Evolutionary conservation across 2,888 invertebrate species (phyloP).

Genomic region (Lamellibrachia satsuma): DNA sequence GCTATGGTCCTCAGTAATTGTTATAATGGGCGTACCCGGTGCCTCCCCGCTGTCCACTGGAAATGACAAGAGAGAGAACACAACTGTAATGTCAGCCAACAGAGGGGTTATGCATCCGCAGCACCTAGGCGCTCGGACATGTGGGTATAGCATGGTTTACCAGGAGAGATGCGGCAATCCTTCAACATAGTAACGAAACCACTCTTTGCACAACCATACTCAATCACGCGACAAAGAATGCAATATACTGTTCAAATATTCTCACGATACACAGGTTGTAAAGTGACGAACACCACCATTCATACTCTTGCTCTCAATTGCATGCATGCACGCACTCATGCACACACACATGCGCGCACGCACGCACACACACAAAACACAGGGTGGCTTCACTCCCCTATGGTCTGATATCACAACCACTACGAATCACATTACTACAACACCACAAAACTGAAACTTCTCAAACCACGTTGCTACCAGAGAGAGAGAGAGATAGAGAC

Average conservation of each 20-base stretch:
- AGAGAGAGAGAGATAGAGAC: not conserved
- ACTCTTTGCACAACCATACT: not conserved
- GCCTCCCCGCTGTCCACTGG: not conserved
- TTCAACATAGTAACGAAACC: not conserved
- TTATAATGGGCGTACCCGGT: constrained; percentile 43
- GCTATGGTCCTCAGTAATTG: constrained; percentile 51
- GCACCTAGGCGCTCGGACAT: not conserved
- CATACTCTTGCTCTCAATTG: not conserved
- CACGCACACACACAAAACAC: not conserved
- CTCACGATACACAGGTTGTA: not conserved
- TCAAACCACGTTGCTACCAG: not conserved
- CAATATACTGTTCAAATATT: not conserved
- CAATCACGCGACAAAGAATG: not conserved
- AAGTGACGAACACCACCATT: not conserved
- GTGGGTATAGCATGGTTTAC: not conserved
- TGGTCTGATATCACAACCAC: not conserved
- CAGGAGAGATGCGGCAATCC: not conserved
- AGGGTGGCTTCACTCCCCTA: not conserved
- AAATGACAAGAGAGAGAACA: constrained; percentile 6
- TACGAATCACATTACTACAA: not conserved
- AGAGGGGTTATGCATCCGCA: not conserved
- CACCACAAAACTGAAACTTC: not conserved
- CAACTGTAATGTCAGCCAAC: not conserved
- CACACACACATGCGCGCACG: not conserved
- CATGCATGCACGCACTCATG: not conserved